phyloP scores from a whole-genome alignment of 2,888 invertebrate species.

The Gasteruption jaculator region DNA sequence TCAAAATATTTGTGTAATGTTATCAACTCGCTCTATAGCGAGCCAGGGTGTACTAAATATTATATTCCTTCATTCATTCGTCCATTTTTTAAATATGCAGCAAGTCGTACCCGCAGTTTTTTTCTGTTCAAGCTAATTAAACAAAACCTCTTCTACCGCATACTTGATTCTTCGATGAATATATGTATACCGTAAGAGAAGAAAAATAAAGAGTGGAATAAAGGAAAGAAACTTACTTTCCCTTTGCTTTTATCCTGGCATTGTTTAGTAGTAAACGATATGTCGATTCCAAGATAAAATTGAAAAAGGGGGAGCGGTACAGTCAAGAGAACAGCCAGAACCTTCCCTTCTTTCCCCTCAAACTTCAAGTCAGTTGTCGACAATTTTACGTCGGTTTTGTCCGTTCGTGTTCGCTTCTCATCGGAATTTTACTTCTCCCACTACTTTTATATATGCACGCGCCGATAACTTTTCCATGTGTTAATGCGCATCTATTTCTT shows the following conservation, averaged over 20 bases:
- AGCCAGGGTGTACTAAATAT: no score
- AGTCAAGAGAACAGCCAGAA: constrained; percentile 40
- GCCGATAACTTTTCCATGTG: constrained; percentile 25
- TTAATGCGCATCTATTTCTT: no score
- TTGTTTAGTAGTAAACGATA: constrained; percentile 23
- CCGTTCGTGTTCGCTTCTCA: constrained; percentile 31
- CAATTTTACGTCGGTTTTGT: constrained; percentile 40
- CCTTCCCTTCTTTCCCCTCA: constrained; percentile 29
- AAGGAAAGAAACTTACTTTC: constrained; percentile 18
- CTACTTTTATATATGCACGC: constrained; percentile 20
- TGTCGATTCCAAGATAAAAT: constrained; percentile 39
- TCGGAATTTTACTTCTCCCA: constrained; percentile 27
- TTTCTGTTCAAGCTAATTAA: no score
- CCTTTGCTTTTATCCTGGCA: constrained; percentile 19
- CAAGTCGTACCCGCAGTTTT: no score
- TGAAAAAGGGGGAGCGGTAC: constrained; percentile 48
- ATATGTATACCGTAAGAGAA: background rate
- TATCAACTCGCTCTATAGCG: no score
- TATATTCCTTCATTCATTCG: no score
- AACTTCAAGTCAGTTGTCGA: constrained; percentile 42
- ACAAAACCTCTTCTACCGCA: no score
- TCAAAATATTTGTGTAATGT: no score
- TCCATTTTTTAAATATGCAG: no score
- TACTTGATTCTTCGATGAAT: background rate
- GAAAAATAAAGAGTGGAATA: no score